Evolutionary conservation across 2,888 invertebrate genomes (phyloP), one percentile per base, ranked within the genome.

Genomic region (Nephrocerus scutellatus): DNA sequence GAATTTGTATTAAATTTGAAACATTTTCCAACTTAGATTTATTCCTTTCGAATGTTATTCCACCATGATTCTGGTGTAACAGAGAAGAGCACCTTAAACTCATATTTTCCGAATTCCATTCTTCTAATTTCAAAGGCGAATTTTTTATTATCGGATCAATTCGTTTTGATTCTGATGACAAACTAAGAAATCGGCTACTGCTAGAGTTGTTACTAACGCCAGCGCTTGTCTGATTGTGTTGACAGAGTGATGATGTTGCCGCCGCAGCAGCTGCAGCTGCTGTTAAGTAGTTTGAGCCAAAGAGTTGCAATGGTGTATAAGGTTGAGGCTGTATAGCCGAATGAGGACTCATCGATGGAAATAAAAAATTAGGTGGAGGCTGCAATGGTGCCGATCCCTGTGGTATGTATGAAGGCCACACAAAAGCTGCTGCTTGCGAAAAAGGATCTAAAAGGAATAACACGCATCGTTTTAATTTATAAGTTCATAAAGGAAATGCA

Each of bases 51-150:
- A 7, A 15, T 12, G 14, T 6, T 18, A 22, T 10, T 7, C 16
- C 7, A 5, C 19, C 8, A 20, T 30, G n/a, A 15, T 36, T 24
- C 6, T 21, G 8, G 14, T 26, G 23, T 18, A 29, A 24, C 10
- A 24, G 23, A 13, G 6, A 28, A 22, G 22, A 10, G n/a, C 25
- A 41, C 13, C 19, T 35, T 3, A 35, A 30, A 22, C 9, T 8
- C 10, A 31, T 34, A 30, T 25, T 42, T 40, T 50, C 2, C 35
- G 70, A 64, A 41, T 66, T 67, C 58, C 81, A 82, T 2, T 83
- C 79, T 63, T 84, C 84, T 36, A 84, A 77, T 67, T 84, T 84
- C 39, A 84, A 80, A 29, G 82, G 68, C 8, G 72, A 70, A 28
- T 74, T 72, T 10, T 75, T 73, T 2, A 68, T 67, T 21, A 70